Evolutionary conservation across 2,113 vertebrate genomes (phyloP).

Genomic region (Lamprologus callipterus): DNA sequence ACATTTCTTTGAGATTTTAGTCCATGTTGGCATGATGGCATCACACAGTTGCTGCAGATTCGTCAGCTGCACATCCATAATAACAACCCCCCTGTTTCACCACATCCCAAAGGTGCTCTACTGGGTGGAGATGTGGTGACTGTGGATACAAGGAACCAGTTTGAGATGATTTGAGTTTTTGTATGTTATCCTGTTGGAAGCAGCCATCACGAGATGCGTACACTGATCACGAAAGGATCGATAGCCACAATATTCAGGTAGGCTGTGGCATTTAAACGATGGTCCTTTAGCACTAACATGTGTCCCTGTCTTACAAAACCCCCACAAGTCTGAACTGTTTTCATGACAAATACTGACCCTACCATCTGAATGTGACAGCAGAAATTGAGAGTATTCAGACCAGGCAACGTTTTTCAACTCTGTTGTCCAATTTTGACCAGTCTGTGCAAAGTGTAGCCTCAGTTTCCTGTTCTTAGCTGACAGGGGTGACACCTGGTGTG

Average conservation of each 20-base stretch:
- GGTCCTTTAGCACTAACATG: background rate
- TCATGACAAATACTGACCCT: background rate
- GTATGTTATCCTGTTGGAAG: background rate
- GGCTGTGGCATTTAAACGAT: background rate
- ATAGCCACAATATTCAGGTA: background rate
- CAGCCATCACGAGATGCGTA: background rate
- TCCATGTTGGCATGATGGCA: background rate
- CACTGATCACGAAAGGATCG: background rate
- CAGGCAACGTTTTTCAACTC: background rate
- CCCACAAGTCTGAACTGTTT: background rate
- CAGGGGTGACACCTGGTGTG: background rate
- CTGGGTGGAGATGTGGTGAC: background rate
- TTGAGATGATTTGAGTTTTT: background rate
- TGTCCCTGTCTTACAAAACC: background rate
- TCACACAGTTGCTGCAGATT: background rate
- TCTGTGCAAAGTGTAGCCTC: background rate
- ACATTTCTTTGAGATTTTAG: background rate
- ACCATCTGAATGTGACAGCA: background rate
- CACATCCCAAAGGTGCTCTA: background rate
- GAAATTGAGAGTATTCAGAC: background rate
- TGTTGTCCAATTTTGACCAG: background rate
- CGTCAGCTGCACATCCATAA: background rate
- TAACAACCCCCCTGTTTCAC: background rate
- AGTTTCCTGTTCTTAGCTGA: background rate
- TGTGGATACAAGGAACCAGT: background rate